Evolutionary conservation across 1,140 invertebrate genomes (phyloP).

Genomic region (Calosoma granatense): DNA sequence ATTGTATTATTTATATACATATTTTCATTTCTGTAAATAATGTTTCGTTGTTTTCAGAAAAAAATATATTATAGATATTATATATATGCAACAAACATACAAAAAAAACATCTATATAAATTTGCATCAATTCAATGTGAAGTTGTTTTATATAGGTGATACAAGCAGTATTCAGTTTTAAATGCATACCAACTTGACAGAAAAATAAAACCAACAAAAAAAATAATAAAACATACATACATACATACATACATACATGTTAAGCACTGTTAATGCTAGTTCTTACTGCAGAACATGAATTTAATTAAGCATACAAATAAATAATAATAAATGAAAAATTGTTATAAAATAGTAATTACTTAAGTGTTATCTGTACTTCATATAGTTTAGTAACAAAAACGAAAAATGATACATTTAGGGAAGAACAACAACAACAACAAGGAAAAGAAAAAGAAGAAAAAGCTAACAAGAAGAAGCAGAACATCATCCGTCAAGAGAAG

Average conservation of each 20-base stretch:
- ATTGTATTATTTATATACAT: constrained; percentile 15
- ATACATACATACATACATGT: constrained; percentile 23
- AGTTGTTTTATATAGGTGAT: constrained; percentile 23
- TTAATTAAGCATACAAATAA: constrained; percentile 14
- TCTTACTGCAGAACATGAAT: constrained; percentile 26
- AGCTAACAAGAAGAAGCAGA: too few relatives aligned
- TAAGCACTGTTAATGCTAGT: constrained; percentile 30
- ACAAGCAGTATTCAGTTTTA: constrained; percentile 14
- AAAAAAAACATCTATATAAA: constrained; percentile 16
- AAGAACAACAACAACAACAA: background rate
- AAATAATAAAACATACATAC: too few relatives aligned
- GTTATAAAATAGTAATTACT: constrained; percentile 32
- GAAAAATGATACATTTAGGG: constrained; percentile 16
- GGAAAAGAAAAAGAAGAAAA: too few relatives aligned
- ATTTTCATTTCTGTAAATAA: constrained; percentile 23
- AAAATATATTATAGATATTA: constrained; percentile 8
- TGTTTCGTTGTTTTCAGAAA: constrained; percentile 22
- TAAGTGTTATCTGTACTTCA: constrained; percentile 36
- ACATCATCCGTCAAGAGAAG: too few relatives aligned
- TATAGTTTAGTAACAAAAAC: constrained; percentile 30
- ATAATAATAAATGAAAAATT: constrained; percentile 28
- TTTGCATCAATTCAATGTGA: constrained; percentile 23
- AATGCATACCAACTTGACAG: background rate
- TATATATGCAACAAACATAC: background rate
- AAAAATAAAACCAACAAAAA: too few relatives aligned